Evolutionary conservation across 1,140 invertebrate genomes (phyloP), one percentile per base, ranked within the genome.

Genomic region (Heliconius hermathena): DNA sequence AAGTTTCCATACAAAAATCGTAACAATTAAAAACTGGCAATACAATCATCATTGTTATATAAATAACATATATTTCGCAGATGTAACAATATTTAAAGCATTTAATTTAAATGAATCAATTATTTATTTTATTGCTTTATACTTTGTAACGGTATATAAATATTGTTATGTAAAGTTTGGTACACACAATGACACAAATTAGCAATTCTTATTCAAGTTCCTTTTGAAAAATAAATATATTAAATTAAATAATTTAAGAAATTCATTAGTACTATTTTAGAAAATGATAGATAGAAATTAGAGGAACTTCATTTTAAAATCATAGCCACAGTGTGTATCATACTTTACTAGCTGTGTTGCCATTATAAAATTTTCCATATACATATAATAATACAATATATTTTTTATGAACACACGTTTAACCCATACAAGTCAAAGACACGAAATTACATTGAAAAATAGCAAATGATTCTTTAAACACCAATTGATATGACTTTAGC

Each of bases 401-500:
- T 36, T 74, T 57, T 76, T 70, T 72, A 77, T 80, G 79, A 80
- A 80, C 73, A 74, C 79, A 81, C 73, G 73, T 81, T 78, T 72
- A 81, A 78, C 49, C 72, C 76, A 78, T 81, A 76, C 76, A 81
- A 81, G 80, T 78, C 77, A 57, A 60, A 75, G 73, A 78, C 76
- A 81, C 60, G 73, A 76, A 80, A 76, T 79, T 72, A 79, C 78
- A 79, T 72, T 76, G 78, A 79, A 78, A 78, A 73, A 72, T 71
- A 71, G 79, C 71, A 78, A 78, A 78, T 74, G 20, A 74, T 26
- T 73, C 29, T 54, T 78, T 72, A 75, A 80, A 83, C 76, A 83
- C 74, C 77, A 78, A 86, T 57, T 84, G 85, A 86, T 83, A 84
- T 86, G 77, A 78, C 80, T 80, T 73, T 41, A 76, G 71, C 71